These are phyloP conservation scores for Protonibea diacanthus DNA, from an alignment of 2,797 vertebrate genomes.

Conservation along the genomic window DNA sequence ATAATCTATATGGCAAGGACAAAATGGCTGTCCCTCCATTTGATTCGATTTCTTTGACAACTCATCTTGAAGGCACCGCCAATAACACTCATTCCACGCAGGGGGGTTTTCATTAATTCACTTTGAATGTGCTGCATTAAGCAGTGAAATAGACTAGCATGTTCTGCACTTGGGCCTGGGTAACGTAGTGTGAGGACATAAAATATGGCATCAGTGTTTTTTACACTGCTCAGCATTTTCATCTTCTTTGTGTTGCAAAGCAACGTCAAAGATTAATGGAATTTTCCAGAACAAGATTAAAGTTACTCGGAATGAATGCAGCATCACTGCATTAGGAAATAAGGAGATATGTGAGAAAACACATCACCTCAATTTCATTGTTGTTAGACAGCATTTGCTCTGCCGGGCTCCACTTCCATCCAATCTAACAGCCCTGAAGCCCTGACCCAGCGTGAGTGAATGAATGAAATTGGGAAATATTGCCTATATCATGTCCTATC, in stretches of 20 bases:
- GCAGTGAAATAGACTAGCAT: constrained; percentile 68
- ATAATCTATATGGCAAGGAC: constrained; percentile 84
- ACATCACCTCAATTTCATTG: constrained; percentile 76
- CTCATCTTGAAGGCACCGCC: constrained; percentile 60
- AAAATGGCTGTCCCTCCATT: constrained; percentile 79
- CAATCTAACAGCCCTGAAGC: constrained; percentile 66
- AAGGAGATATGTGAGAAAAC: constrained; percentile 76
- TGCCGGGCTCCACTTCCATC: constrained; percentile 65
- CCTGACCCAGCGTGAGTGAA: constrained; percentile 61
- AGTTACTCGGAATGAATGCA: constrained; percentile 72
- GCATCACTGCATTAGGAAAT: constrained; percentile 74
- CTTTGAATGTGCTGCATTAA: constrained; percentile 77
- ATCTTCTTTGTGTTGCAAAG: constrained; percentile 72
- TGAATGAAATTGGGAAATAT: constrained; percentile 66
- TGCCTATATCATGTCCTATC: constrained; percentile 57
- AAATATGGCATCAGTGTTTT: constrained; percentile 76
- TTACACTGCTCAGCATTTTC: constrained; percentile 76
- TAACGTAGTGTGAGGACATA: constrained; percentile 71
- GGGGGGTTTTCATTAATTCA: constrained; percentile 69
- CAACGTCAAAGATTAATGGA: constrained; percentile 79
- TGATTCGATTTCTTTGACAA: constrained; percentile 80
- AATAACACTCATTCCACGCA: constrained; percentile 54
- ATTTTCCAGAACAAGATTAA: constrained; percentile 80
- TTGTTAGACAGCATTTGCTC: constrained; percentile 77
- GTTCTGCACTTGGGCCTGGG: constrained; percentile 59